phyloP scores from a whole-genome alignment of 2,797 vertebrate species.

The Hypotaenidia philippensis region DNA sequence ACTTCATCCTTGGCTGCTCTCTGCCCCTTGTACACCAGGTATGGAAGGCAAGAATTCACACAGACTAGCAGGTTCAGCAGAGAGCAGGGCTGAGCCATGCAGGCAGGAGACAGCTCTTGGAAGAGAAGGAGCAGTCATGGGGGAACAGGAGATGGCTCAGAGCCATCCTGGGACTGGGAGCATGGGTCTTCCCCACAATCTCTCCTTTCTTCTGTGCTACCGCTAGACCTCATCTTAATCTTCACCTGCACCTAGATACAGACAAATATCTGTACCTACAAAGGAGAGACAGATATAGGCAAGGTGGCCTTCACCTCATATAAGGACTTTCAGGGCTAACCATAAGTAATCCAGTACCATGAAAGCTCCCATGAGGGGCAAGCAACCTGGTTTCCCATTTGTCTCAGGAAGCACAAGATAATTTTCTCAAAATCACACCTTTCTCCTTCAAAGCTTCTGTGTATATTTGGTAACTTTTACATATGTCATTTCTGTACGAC shows the following conservation, averaged over 20 bases:
- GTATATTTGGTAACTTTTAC: constrained; percentile 84
- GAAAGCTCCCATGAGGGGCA: constrained; percentile 67
- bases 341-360: neutral
- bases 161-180: neutral
- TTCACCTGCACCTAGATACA: constrained; percentile 26
- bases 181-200: neutral
- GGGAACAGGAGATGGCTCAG: neutral
- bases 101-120: accelerated
- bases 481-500: constrained; percentile 84
- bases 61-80: neutral
- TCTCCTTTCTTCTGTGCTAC: neutral
- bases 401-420: constrained; percentile 69
- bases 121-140: neutral
- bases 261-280: neutral
- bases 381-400: constrained; percentile 72
- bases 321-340: neutral
- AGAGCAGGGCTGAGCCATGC: accelerated
- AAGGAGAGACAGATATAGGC: neutral
- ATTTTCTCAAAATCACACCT: constrained; percentile 81
- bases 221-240: neutral
- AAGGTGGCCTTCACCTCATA: neutral
- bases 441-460: constrained; percentile 82
- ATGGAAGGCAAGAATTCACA: neutral
- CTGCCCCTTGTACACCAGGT: accelerated
- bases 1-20: neutral